These are phyloP conservation scores for Nematopogon swammerdamellus DNA, from an alignment of 2,888 invertebrate species.

Conservation along the genomic window DNA sequence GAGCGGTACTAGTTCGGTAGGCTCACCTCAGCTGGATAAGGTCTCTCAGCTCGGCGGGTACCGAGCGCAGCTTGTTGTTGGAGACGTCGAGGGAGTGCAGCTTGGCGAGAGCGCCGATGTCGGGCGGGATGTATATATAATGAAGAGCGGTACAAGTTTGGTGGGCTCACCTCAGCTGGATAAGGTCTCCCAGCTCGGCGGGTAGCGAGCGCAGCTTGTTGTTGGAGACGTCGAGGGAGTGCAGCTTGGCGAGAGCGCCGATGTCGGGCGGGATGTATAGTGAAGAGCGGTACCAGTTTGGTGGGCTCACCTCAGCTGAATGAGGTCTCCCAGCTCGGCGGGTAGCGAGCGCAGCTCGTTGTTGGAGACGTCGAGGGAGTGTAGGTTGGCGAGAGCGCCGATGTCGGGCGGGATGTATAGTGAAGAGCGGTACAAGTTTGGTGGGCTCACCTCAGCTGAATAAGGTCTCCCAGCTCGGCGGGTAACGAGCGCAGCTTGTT, in stretches of 20 bases:
- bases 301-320: constrained; percentile 73
- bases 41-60: constrained; percentile 96
- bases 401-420: constrained; percentile 91
- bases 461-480: constrained; percentile 94
- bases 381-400: constrained; percentile 76
- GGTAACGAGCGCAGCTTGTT: constrained; percentile 95
- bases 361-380: constrained; percentile 88
- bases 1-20: too few relatives aligned
- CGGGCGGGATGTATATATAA: constrained; percentile 72
- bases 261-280: constrained; percentile 96
- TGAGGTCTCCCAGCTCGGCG: constrained; percentile 94
- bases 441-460: constrained; percentile 73
- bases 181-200: too few relatives aligned
- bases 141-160: too few relatives aligned
- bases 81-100: constrained; percentile 90
- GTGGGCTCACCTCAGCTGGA: constrained; percentile 75
- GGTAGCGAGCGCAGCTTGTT: constrained; percentile 94
- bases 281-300: constrained; percentile 10
- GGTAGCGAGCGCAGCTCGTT: constrained; percentile 95
- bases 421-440: constrained; percentile 66
- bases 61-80: constrained; percentile 83
- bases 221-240: constrained; percentile 87
- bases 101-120: constrained; percentile 82
- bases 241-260: constrained; percentile 76
- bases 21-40: constrained; percentile 87